Percentiles rank a stretch among this genome's conserved stretches.
These are phyloP conservation scores for Xerus inauris DNA, from an alignment of 2,113 vertebrate species.

Conservation along the genomic window DNA sequence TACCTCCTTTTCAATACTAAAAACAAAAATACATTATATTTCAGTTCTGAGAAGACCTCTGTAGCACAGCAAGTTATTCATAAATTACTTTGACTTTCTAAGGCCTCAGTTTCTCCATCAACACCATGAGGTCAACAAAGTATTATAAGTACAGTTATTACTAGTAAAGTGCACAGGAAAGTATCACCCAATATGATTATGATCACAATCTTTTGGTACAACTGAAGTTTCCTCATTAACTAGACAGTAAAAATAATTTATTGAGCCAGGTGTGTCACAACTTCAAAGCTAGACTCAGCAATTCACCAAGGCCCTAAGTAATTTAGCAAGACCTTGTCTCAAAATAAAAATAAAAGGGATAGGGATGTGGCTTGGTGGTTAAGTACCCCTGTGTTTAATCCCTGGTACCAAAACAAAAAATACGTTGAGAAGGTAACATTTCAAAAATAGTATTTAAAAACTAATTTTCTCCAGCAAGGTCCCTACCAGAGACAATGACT, in stretches of 20 bases:
- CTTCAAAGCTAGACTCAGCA: too few species aligned
- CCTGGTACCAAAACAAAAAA: too few species aligned
- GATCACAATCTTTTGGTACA: not conserved
- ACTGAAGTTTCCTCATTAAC: not conserved
- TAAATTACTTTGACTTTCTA: not conserved
- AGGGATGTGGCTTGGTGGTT: too few species aligned
- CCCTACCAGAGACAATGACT: not conserved
- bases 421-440: not conserved
- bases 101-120: slow-evolving; percentile 28
- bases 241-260: not conserved
- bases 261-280: too few species aligned
- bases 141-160: not conserved
- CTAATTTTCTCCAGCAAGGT: not conserved
- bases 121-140: not conserved
- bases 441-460: slow-evolving; percentile 16
- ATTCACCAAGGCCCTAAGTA: too few species aligned
- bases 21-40: not conserved
- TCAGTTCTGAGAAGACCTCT: slow-evolving; percentile 18
- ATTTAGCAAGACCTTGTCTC: too few species aligned
- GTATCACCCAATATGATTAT: not conserved
- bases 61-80: not conserved
- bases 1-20: not conserved
- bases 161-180: not conserved
- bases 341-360: too few species aligned
- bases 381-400: too few species aligned